These are phyloP conservation scores for Cataglyphis rosenhaueri DNA, from an alignment of 2,888 invertebrate species.

Conservation along the genomic window DNA sequence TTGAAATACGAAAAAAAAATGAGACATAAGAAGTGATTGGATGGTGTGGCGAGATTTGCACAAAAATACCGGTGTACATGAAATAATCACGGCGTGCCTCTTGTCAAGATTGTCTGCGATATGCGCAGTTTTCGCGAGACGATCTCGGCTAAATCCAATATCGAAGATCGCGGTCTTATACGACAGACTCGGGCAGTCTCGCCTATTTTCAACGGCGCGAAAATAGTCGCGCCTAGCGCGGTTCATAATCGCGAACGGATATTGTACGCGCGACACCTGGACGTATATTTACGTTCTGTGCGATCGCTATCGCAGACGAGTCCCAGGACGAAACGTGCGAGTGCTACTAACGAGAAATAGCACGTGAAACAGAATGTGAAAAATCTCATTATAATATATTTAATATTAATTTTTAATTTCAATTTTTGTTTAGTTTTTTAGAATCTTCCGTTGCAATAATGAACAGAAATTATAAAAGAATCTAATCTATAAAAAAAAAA, in stretches of 20 bases:
- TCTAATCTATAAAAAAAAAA: not conserved
- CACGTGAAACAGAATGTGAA: not conserved
- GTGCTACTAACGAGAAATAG: not conserved
- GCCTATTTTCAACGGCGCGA: conserved; percentile 46
- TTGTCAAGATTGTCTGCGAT: not conserved
- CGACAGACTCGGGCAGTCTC: conserved; percentile 28
- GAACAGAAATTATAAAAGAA: not conserved
- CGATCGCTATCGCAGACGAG: not conserved
- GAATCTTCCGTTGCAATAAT: not conserved
- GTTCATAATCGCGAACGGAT: not conserved
- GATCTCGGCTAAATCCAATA: conserved; percentile 15
- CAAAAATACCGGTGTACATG: not conserved
- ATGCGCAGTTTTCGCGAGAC: not conserved
- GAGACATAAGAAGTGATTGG: not conserved
- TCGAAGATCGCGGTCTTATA: not conserved
- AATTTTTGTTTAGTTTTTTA: not conserved
- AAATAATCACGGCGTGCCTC: not conserved
- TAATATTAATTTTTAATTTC: no score
- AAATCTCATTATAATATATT: not conserved
- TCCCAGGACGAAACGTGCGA: not conserved
- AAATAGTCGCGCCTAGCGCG: conserved; percentile 45
- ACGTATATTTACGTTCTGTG: not conserved
- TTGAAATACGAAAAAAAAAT: not conserved
- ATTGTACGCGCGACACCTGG: conserved; percentile 9
- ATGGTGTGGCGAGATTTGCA: not conserved